Conservation (phyloP, 2,113 vertebrate species). For the Archilochus colubris region DNA sequence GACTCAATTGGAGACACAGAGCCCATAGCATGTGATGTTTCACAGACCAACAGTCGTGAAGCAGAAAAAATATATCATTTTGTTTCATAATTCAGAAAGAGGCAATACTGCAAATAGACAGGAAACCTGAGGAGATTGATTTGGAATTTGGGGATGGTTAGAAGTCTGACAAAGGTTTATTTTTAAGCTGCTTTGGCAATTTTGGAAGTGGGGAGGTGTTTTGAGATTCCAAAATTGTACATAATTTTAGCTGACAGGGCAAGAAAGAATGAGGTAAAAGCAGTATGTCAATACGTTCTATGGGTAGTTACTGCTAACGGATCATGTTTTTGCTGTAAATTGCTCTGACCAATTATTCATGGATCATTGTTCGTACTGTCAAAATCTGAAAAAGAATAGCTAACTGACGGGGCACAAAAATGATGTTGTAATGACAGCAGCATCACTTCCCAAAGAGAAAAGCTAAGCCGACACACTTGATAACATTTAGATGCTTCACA, state of each 20-base stretch:
- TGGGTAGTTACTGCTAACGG: background rate
- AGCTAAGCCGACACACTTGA: background rate
- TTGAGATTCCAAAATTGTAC: background rate
- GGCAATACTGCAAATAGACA: background rate
- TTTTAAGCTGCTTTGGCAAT: background rate
- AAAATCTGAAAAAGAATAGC: background rate
- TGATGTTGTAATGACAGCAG: background rate
- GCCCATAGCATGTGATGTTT: background rate
- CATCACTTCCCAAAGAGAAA: background rate
- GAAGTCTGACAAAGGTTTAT: background rate
- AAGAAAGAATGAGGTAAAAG: background rate
- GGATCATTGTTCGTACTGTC: background rate
- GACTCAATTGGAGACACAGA: background rate
- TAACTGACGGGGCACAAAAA: background rate
- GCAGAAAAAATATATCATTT: background rate
- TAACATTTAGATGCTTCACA: background rate
- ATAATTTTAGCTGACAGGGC: background rate
- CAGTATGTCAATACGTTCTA: rapidly evolving
- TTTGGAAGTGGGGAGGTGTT: background rate
- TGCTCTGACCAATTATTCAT: background rate
- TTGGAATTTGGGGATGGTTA: background rate
- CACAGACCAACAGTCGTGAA: background rate
- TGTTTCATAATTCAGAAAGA: background rate
- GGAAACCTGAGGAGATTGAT: background rate
- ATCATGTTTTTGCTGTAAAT: background rate